Percentiles rank a stretch among this genome's conserved stretches.
phyloP scores from a whole-genome alignment of 2,888 invertebrate species.

The Luperina nickerlii region DNA sequence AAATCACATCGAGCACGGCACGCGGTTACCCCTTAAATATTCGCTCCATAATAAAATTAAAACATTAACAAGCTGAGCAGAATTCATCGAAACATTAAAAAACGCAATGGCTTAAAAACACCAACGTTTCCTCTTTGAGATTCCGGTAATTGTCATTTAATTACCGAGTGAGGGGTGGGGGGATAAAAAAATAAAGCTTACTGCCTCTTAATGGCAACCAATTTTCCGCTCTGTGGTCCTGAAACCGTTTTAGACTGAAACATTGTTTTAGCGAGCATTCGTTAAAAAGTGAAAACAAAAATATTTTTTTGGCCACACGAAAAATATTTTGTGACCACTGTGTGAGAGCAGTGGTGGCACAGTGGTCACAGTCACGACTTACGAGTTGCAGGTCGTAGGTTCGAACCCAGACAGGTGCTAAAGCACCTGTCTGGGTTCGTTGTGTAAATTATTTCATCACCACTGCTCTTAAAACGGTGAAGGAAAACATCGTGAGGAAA shows the following conservation, averaged over 20 bases:
- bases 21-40: background rate
- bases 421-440: no score
- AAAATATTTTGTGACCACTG: constrained; percentile 54
- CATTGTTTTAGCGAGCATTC: constrained; percentile 75
- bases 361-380: no score
- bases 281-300: constrained; percentile 67
- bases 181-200: constrained; percentile 79
- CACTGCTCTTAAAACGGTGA: no score
- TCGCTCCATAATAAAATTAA: background rate
- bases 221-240: constrained; percentile 79
- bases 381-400: no score
- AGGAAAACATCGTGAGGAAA: no score
- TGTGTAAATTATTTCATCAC: no score
- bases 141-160: constrained; percentile 87
- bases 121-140: constrained; percentile 72
- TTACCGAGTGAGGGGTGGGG: constrained; percentile 77
- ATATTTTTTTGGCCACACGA: constrained; percentile 38
- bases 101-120: constrained; percentile 65
- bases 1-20: background rate
- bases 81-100: constrained; percentile 67
- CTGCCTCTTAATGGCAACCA: constrained; percentile 80
- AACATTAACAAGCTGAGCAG: constrained; percentile 47
- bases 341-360: no score
- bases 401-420: no score
- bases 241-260: constrained; percentile 73